phyloP scores from a whole-genome alignment of 2,113 vertebrate species.

The Nothoprocta perdicaria region DNA sequence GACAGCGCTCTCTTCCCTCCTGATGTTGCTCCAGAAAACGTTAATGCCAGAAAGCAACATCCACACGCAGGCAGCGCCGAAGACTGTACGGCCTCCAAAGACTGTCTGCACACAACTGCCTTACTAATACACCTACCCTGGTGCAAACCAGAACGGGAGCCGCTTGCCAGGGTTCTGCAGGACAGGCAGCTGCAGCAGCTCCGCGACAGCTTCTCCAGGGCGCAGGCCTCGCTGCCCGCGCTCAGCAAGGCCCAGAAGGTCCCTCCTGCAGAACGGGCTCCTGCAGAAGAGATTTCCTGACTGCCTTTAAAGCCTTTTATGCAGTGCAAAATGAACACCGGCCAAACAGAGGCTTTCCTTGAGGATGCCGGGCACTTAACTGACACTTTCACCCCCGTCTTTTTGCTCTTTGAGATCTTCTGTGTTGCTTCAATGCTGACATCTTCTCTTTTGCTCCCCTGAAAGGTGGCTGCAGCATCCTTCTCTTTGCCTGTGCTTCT shows the following conservation, averaged over 20 bases:
- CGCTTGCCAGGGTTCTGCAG: not conserved
- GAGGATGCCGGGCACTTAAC: not conserved
- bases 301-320: rapidly evolving
- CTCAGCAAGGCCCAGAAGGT: not conserved
- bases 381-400: not conserved
- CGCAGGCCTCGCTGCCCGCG: not conserved
- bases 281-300: not conserved
- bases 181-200: not conserved
- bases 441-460: not conserved
- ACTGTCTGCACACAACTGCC: not conserved
- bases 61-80: not conserved
- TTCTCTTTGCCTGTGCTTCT: not conserved
- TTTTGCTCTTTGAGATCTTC: not conserved
- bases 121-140: not conserved
- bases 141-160: rapidly evolving
- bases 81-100: not conserved
- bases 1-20: not conserved
- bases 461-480: rapidly evolving
- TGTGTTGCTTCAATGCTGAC: rapidly evolving
- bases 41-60: not conserved
- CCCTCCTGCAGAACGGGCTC: rapidly evolving
- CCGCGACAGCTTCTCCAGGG: not conserved
- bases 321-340: not conserved
- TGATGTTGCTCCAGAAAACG: not conserved
- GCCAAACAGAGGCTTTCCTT: not conserved